Conservation (phyloP, 2,797 vertebrate genomes). For the Clarias fuscus region DNA sequence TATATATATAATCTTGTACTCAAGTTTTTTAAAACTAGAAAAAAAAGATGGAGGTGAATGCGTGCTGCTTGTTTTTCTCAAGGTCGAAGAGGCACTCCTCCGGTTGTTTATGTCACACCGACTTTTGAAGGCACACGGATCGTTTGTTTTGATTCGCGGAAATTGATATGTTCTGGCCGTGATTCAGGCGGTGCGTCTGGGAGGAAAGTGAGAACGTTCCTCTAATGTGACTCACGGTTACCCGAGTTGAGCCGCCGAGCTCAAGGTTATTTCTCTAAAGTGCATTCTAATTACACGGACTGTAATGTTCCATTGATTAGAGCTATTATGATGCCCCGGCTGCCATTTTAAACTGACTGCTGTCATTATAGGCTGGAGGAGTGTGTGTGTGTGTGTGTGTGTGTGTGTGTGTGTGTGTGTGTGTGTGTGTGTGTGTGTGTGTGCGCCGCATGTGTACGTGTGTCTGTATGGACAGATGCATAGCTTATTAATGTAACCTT, state of each 20-base stretch:
- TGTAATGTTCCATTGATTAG: slow-evolving; percentile 53
- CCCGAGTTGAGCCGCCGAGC: not conserved
- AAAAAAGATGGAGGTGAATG: not conserved
- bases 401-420: not conserved
- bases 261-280: slow-evolving; percentile 51
- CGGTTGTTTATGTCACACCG: too few relatives aligned
- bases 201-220: slow-evolving; percentile 36
- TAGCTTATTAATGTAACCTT: slow-evolving; percentile 23
- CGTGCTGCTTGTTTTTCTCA: not conserved
- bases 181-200: slow-evolving; percentile 13
- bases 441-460: too few relatives aligned
- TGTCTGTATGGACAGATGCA: not conserved
- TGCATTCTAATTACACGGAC: slow-evolving; percentile 41
- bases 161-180: slow-evolving; percentile 8
- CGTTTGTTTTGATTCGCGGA: slow-evolving; percentile 26
- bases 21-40: not conserved
- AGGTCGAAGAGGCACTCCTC: not conserved
- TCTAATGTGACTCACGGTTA: slow-evolving; percentile 32
- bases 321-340: slow-evolving; percentile 36
- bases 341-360: slow-evolving; percentile 28
- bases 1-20: too few relatives aligned
- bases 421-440: too few relatives aligned
- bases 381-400: not conserved
- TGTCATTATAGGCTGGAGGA: not conserved
- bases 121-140: not conserved